Conservation (phyloP, 2,797 vertebrate species). For the Furcifer pardalis region DNA sequence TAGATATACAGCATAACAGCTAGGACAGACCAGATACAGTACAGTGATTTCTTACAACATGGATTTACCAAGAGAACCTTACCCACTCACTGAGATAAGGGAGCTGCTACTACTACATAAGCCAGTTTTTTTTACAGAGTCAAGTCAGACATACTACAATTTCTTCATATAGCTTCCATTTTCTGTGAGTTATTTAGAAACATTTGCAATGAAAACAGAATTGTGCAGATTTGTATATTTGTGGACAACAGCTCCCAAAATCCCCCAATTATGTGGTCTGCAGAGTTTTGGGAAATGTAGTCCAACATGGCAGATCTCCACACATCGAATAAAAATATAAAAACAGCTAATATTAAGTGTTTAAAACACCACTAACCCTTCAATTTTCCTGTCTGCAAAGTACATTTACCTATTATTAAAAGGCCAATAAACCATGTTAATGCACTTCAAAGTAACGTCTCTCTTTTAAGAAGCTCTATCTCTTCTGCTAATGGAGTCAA, state of each 20-base stretch:
- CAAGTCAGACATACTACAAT: background rate
- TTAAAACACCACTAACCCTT: conserved; percentile 36
- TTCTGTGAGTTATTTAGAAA: conserved; percentile 26
- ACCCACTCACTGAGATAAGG: too few relatives aligned
- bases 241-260: too few relatives aligned
- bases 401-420: conserved; percentile 44
- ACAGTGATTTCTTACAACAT: too few relatives aligned
- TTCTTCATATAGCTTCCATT: conserved; percentile 14
- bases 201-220: background rate
- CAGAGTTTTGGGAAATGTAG: conserved; percentile 9
- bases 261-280: too few relatives aligned
- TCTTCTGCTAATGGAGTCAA: conserved; percentile 35
- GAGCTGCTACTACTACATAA: too few relatives aligned
- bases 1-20: too few relatives aligned
- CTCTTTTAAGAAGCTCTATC: conserved; percentile 25
- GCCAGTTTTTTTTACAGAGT: too few relatives aligned
- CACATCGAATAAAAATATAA: conserved; percentile 33
- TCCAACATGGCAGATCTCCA: conserved; percentile 23
- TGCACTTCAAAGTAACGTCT: conserved; percentile 44
- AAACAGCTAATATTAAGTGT: conserved; percentile 34
- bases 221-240: too few relatives aligned
- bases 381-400: conserved; percentile 41
- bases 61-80: too few relatives aligned
- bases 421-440: conserved; percentile 53
- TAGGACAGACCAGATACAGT: too few relatives aligned